phyloP scores from a whole-genome alignment of 2,888 invertebrate genomes.

The Boloria euphrosyne region DNA sequence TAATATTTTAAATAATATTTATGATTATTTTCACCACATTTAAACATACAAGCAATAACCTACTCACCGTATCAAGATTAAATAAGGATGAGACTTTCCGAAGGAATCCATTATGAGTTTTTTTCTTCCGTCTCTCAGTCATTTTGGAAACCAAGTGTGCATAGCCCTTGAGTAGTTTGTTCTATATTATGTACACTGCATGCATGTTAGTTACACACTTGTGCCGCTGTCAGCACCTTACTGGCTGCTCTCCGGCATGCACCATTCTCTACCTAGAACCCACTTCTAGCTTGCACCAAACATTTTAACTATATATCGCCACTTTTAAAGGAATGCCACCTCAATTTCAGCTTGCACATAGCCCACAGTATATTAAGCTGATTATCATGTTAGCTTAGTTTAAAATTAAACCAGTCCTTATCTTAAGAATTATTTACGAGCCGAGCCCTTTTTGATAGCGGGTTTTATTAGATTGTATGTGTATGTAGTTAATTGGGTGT shows the following conservation, averaged over 20 bases:
- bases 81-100: slow-evolving; percentile 94
- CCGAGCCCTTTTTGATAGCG: slow-evolving; percentile 79
- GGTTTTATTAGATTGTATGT: slow-evolving; percentile 72
- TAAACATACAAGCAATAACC: slow-evolving; percentile 42
- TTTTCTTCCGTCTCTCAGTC: slow-evolving; percentile 83
- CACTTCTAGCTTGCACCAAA: slow-evolving; percentile 80
- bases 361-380: slow-evolving; percentile 63
- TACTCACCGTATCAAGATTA: slow-evolving; percentile 92
- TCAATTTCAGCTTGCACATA: slow-evolving; percentile 56
- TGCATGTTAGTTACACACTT: slow-evolving; percentile 82
- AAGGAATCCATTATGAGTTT: slow-evolving; percentile 87
- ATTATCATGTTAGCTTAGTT: slow-evolving; percentile 72
- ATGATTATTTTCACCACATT: slow-evolving; percentile 10
- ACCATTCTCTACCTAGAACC: slow-evolving; percentile 81
- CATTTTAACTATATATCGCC: slow-evolving; percentile 59
- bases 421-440: slow-evolving; percentile 69
- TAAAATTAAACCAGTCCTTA: slow-evolving; percentile 70
- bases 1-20: background rate
- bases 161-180: slow-evolving; percentile 70
- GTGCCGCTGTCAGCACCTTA: slow-evolving; percentile 75
- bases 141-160: slow-evolving; percentile 74
- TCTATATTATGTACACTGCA: slow-evolving; percentile 81
- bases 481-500: slow-evolving; percentile 74
- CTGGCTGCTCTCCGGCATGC: slow-evolving; percentile 75
- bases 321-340: slow-evolving; percentile 58